phyloP scores from a whole-genome alignment of 2,113 vertebrate genomes.

The Burhinus oedicnemus region DNA sequence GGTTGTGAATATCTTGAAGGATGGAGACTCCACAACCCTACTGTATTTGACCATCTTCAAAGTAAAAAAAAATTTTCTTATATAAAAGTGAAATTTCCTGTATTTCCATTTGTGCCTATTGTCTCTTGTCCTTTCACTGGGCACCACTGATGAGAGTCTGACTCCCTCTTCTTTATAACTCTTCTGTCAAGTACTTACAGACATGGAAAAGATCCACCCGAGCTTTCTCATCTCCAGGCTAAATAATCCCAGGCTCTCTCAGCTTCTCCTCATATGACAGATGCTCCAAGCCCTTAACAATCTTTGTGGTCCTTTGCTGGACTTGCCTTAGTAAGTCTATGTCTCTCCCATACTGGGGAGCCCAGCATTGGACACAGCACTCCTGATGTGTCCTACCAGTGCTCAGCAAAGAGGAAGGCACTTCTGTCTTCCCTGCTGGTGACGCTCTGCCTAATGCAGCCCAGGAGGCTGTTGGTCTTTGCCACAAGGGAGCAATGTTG shows the following conservation, averaged over 20 bases:
- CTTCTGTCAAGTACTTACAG: neutral
- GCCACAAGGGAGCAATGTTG: neutral
- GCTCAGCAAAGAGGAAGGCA: neutral
- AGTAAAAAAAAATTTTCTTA: neutral
- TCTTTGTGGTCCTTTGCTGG: neutral
- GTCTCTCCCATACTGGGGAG: neutral
- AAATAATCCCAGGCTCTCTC: neutral
- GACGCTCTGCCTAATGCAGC: neutral
- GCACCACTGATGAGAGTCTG: neutral
- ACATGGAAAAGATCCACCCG: neutral
- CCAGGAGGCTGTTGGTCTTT: neutral
- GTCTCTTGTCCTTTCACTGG: neutral
- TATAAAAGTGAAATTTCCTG: neutral
- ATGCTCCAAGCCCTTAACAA: neutral
- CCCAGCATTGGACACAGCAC: neutral
- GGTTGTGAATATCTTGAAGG: neutral
- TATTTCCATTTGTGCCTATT: neutral
- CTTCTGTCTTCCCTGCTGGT: neutral
- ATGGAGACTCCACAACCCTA: neutral
- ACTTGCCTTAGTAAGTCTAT: neutral
- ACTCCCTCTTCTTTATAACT: neutral
- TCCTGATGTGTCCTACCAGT: neutral
- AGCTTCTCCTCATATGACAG: neutral
- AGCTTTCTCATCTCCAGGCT: neutral
- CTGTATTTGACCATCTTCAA: neutral